These are phyloP conservation scores for Deilephila elpenor DNA, from an alignment of 2,888 invertebrate genomes.

Conservation along the genomic window DNA sequence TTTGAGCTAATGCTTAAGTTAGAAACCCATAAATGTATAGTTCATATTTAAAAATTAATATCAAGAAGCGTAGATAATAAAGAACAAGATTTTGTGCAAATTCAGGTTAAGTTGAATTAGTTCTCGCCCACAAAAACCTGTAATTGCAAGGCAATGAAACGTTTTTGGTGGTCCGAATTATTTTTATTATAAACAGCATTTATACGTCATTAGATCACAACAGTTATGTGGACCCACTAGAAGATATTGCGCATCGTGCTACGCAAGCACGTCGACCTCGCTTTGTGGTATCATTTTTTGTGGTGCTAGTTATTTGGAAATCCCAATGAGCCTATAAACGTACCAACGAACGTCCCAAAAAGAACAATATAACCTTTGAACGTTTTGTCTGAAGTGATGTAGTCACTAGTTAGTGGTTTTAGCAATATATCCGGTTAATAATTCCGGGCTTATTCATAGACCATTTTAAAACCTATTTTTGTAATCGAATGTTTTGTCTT, in stretches of 20 bases:
- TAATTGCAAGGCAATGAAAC: background rate
- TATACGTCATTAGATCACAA: background rate
- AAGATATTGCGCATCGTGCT: background rate
- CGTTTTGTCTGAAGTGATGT: background rate
- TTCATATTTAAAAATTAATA: too few species aligned
- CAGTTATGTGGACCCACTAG: constrained; percentile 1
- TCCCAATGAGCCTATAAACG: constrained; percentile 58
- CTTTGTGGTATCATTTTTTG: constrained; percentile 61
- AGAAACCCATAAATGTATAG: too few species aligned
- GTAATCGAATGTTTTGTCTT: too few species aligned
- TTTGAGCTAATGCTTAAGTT: too few species aligned
- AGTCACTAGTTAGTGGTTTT: background rate
- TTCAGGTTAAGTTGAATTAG: background rate
- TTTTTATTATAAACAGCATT: background rate
- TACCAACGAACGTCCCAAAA: background rate
- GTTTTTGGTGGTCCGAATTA: background rate
- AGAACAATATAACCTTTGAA: background rate
- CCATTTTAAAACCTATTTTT: too few species aligned
- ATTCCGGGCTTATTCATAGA: too few species aligned
- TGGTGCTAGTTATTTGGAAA: constrained; percentile 58
- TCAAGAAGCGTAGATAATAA: background rate
- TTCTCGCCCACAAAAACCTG: background rate
- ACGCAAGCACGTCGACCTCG: constrained; percentile 54
- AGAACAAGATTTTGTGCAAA: background rate
- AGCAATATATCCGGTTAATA: too few species aligned